Conservation (phyloP, 2,888 invertebrate species). For the Pilophorus perplexus region DNA sequence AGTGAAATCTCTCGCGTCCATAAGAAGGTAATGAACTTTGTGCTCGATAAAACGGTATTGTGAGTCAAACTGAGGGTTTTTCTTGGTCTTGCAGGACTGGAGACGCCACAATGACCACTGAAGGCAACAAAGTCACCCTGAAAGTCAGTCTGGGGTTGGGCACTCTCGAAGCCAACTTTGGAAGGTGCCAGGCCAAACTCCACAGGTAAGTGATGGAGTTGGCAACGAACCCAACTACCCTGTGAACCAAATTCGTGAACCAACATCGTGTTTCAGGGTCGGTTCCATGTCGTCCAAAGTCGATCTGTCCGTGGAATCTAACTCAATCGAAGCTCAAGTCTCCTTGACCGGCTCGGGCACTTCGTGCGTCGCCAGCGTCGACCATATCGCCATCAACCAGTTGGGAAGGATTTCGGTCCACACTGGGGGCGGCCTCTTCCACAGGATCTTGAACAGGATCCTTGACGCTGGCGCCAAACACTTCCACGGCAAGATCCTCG, state of each 20-base stretch:
- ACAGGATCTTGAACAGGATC: constrained; percentile 43
- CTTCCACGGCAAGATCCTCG: constrained; percentile 33
- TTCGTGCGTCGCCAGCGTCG: constrained; percentile 41
- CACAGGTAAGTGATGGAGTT: too few species aligned
- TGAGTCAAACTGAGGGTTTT: too few species aligned
- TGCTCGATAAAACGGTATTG: background rate
- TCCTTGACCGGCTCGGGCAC: constrained; percentile 36
- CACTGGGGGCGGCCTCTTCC: constrained; percentile 44
- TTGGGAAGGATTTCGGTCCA: constrained; percentile 42
- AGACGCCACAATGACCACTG: constrained; percentile 42
- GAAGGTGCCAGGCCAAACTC: constrained; percentile 40
- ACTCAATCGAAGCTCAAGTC: constrained; percentile 43
- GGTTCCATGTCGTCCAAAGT: constrained; percentile 40
- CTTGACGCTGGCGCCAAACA: constrained; percentile 33
- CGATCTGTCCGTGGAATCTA: constrained; percentile 33
- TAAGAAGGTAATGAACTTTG: constrained; percentile 25
- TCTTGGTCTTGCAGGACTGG: constrained; percentile 42
- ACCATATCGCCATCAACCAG: constrained; percentile 38
- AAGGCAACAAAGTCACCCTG: constrained; percentile 42
- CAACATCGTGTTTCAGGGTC: too few species aligned
- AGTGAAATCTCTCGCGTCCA: constrained; percentile 35
- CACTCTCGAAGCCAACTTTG: constrained; percentile 35
- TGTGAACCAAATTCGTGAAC: too few species aligned
- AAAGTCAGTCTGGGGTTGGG: constrained; percentile 39
- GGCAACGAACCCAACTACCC: too few species aligned